Percentiles rank a stretch among this genome's conserved stretches.
Evolutionary conservation across 2,888 invertebrate species (phyloP).

Genomic region (Hyles lineata): DNA sequence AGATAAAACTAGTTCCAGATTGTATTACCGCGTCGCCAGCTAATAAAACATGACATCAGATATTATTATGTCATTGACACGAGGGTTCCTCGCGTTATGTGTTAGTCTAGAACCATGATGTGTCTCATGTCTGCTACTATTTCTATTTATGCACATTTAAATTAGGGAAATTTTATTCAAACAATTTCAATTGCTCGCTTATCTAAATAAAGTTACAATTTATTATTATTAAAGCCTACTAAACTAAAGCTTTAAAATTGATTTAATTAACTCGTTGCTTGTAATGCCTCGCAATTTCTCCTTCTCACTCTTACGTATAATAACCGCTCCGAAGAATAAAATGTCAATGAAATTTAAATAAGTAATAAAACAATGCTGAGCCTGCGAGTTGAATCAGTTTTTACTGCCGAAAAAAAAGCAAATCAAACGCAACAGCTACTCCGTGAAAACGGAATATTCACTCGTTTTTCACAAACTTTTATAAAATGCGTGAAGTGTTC

Average conservation of each 20-base stretch:
- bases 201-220: no score
- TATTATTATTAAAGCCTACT: no score
- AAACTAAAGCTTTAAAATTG: no score
- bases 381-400: not conserved
- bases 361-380: not conserved
- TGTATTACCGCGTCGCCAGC: slow-evolving; percentile 4
- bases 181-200: no score
- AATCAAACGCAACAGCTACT: not conserved
- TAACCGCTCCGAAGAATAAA: not conserved
- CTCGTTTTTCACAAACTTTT: not conserved
- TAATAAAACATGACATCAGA: slow-evolving; percentile 10
- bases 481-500: slow-evolving; percentile 1
- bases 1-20: slow-evolving; percentile 22
- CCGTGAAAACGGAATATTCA: not conserved
- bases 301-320: no score
- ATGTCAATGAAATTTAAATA: not conserved
- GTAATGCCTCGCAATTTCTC: no score
- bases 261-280: no score
- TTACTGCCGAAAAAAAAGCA: not conserved
- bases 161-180: no score
- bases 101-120: slow-evolving; percentile 17
- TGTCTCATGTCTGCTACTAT: no score
- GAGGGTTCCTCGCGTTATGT: not conserved
- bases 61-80: slow-evolving; percentile 21
- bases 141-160: no score